These are phyloP conservation scores for Erpobdella octoculata DNA, from an alignment of 2,888 invertebrate species.

Conservation along the genomic window DNA sequence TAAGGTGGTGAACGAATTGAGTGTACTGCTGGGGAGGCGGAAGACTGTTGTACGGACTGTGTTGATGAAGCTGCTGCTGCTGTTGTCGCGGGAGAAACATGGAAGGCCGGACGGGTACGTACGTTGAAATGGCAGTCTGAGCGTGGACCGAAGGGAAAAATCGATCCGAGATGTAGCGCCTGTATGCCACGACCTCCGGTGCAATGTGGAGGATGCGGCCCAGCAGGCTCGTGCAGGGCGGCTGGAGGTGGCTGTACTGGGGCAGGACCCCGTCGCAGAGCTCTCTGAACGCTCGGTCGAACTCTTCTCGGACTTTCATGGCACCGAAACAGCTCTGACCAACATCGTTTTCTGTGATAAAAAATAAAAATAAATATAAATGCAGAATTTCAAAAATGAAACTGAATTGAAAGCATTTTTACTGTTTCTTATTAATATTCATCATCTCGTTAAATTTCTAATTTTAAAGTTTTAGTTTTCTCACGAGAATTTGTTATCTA, in stretches of 20 bases:
- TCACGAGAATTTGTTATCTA: too few relatives aligned
- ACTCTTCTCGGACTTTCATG: constrained; percentile 80
- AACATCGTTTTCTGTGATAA: constrained; percentile 75
- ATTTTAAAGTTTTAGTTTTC: too few relatives aligned
- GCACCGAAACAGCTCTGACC: constrained; percentile 93
- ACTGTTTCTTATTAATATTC: too few relatives aligned
- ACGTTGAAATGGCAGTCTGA: neutral
- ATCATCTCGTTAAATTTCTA: too few relatives aligned
- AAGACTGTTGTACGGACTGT: neutral
- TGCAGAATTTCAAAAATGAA: neutral
- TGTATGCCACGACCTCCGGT: constrained; percentile 26
- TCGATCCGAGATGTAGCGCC: constrained; percentile 16
- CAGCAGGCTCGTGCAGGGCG: constrained; percentile 27
- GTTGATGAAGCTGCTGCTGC: constrained; percentile 15
- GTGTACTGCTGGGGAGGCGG: neutral
- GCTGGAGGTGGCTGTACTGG: constrained; percentile 40
- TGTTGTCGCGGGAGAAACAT: too few relatives aligned
- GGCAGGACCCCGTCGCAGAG: constrained; percentile 53
- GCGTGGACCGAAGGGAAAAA: constrained; percentile 6
- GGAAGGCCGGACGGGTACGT: too few relatives aligned
- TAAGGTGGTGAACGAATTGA: neutral
- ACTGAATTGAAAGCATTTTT: neutral
- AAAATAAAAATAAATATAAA: neutral
- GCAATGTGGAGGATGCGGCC: constrained; percentile 26
- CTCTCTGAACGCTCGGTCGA: constrained; percentile 86